Evolutionary conservation across 2,113 vertebrate species (phyloP).

Genomic region (Catagonus wagneri): DNA sequence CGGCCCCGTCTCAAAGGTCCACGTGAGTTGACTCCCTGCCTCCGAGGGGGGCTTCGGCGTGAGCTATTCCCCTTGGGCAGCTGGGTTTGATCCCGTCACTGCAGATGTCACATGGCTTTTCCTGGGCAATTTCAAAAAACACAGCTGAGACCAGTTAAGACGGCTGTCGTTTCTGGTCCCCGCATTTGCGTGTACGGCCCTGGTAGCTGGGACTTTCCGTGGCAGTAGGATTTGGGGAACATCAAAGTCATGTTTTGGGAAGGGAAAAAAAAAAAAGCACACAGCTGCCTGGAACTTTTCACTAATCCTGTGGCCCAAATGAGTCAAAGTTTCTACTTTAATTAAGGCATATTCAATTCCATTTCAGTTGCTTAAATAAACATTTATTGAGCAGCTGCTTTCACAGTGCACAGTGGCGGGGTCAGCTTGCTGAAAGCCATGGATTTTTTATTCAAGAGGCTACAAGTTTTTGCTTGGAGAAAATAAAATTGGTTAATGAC

Average conservation of each 20-base stretch:
- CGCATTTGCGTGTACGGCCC: neutral
- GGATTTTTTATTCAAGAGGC: neutral
- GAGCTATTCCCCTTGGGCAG: fast-evolving
- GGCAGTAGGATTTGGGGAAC: neutral
- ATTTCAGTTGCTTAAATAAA: neutral
- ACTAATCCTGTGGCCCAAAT: neutral
- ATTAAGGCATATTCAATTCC: neutral
- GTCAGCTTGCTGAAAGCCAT: neutral
- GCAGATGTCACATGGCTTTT: fast-evolving
- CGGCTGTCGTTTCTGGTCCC: neutral
- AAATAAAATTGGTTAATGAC: neutral
- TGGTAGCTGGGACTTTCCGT: neutral
- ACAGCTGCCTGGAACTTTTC: neutral
- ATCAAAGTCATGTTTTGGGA: neutral
- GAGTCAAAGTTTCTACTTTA: too few species aligned
- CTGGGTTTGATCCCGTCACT: neutral
- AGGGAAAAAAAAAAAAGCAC: neutral
- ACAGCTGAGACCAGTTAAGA: neutral
- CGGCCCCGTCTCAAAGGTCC: neutral
- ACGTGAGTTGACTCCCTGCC: fast-evolving
- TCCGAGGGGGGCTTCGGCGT: neutral
- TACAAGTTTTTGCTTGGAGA: neutral
- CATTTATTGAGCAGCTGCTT: neutral
- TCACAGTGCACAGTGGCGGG: neutral
- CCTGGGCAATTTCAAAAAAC: neutral